These are phyloP conservation scores for Hydractinia symbiolongicarpus DNA, from an alignment of 30 jellyfish, hydroid and myxozoan species.

Conservation along the genomic window DNA sequence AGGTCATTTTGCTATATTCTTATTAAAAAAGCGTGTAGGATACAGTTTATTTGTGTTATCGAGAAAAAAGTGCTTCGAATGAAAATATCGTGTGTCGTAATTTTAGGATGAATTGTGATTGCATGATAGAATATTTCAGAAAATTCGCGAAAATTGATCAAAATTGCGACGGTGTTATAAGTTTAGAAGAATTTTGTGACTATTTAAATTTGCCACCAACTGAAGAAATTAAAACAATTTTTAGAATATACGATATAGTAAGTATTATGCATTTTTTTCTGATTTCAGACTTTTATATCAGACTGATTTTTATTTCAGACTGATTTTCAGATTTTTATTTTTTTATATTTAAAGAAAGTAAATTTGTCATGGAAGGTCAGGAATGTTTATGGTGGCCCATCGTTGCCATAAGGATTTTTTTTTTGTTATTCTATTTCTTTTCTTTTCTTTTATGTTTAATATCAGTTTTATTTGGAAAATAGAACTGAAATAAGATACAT, in stretches of 20 bases:
- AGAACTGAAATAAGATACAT: no score
- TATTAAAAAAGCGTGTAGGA: no score
- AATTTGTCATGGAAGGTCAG: background rate
- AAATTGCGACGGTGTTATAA: constrained; percentile 54
- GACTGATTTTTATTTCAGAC: no score
- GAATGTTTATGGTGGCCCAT: background rate
- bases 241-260: constrained; percentile 26
- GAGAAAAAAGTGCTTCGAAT: no score
- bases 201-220: constrained; percentile 26
- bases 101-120: constrained; percentile 53
- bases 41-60: no score
- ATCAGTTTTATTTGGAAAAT: no score
- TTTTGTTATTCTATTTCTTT: background rate
- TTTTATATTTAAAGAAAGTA: background rate
- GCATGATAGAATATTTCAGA: constrained; percentile 35
- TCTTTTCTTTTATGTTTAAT: no score
- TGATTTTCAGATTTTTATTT: background rate
- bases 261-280: background rate
- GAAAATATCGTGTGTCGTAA: background rate
- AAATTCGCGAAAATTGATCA: constrained; percentile 48
- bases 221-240: constrained; percentile 34
- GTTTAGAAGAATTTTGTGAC: constrained; percentile 46
- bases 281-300: no score
- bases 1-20: no score
- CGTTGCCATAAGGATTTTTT: background rate